Percentiles rank a stretch among this genome's conserved stretches.
These are phyloP conservation scores for Meleagris gallopavo DNA, from an alignment of 2,113 vertebrate genomes.

Conservation along the genomic window DNA sequence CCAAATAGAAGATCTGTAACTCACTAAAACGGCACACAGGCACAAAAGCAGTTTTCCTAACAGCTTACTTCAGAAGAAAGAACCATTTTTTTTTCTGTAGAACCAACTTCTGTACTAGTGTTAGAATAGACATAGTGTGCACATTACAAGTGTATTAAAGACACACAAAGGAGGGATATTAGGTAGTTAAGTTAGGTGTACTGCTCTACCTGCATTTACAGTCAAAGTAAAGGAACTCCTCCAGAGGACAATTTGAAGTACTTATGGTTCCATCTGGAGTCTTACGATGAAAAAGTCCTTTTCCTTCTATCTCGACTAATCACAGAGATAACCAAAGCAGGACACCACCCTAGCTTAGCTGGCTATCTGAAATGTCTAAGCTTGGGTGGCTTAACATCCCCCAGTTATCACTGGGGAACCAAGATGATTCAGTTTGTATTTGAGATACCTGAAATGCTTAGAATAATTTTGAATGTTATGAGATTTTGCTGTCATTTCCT, in stretches of 20 bases:
- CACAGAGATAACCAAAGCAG: neutral
- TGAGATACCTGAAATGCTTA: neutral
- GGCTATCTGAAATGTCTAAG: neutral
- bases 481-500: neutral
- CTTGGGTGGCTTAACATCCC: neutral
- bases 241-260: conserved; percentile 18
- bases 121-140: neutral
- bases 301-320: neutral
- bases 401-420: neutral
- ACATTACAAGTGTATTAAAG: neutral
- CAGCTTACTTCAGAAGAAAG: neutral
- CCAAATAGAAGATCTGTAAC: neutral
- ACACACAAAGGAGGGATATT: neutral
- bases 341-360: neutral
- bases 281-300: neutral
- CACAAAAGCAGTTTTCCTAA: conserved; percentile 33
- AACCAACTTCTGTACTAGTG: conserved; percentile 1
- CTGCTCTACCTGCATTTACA: neutral
- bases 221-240: conserved; percentile 17
- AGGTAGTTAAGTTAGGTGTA: neutral
- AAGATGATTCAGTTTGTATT: neutral
- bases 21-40: neutral
- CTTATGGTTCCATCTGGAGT: neutral
- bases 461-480: neutral
- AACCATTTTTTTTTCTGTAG: neutral